Evolutionary conservation across 2,797 vertebrate species (phyloP), one percentile per base, ranked within the genome.

Genomic region (Cynopterus sphinx): DNA sequence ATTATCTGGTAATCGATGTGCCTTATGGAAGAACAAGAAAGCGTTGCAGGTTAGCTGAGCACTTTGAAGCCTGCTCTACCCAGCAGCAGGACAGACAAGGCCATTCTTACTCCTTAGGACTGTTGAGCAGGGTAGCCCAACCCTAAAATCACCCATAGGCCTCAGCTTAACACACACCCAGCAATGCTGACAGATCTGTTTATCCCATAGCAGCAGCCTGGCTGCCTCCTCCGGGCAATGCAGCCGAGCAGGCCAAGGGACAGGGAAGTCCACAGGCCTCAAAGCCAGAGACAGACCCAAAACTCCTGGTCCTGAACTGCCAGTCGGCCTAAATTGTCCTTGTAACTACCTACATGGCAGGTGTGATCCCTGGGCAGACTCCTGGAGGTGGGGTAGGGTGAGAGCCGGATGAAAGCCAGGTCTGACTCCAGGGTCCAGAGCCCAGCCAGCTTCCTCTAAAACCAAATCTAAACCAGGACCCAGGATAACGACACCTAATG

Each of bases 51-150:
- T 6, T 22, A 3, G 31, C n/a, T 0, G 2, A 61, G 41, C 26
- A 0, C 71, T 4, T 3, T 0, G 13, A 26, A 57, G 59, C 19
- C 5, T 33, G 31, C 51, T 59, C 0, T 31, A 7, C 65, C 63
- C 43, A 70, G 55, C 70, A 19, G 41, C 9, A 9, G 49, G 55
- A 11, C 0, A 0, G n/a, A 46, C 0, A 0, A 9, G 3, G 41
- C 39, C 74, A 28, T 5, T 3, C 65, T 79, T 61, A 6, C 7
- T 3, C 28, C 84, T 11, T 7, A 24, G 17, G 46, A 36, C 0
- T 8, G 26, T 2, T 12, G 3, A 55, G 31, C 39, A 16, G 26
- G 9, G 7, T 0, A 41, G 5, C 21, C 39, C 10, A 22, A 33
- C 63, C 33, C 74, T n/a, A 33, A 65, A 51, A 22, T 19, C 9